phyloP scores from a whole-genome alignment of 2,113 vertebrate species.

The Ranitomeya variabilis region DNA sequence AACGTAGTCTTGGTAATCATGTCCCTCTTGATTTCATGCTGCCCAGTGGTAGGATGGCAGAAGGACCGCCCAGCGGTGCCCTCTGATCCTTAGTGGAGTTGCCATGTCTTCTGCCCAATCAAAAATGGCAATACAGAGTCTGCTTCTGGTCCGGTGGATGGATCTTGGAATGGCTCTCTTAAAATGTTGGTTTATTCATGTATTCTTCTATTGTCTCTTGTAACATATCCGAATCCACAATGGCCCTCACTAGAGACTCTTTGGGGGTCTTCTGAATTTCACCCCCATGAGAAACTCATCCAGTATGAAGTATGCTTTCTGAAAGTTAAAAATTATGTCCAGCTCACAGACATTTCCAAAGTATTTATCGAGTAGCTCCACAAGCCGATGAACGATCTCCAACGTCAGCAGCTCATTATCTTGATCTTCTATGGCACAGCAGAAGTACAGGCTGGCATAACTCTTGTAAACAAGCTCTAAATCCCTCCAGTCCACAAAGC shows the following conservation, averaged over 20 bases:
- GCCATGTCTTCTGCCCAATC: background rate
- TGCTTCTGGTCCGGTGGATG: background rate
- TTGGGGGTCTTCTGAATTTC: constrained; percentile 92
- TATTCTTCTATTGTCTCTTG: constrained; percentile 97
- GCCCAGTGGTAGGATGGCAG: background rate
- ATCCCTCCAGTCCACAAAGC: constrained; percentile 96
- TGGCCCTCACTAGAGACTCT: constrained; percentile 74
- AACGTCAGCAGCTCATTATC: constrained; percentile 91
- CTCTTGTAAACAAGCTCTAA: constrained; percentile 98
- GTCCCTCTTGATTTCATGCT: background rate
- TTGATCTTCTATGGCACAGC: constrained; percentile 81
- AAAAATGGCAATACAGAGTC: background rate
- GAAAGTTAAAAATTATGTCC: constrained; percentile 97
- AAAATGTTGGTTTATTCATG: constrained; percentile 89
- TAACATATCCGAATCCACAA: constrained; percentile 86
- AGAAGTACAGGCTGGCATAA: constrained; percentile 94
- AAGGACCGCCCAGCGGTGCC: constrained; percentile 35
- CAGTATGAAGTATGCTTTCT: constrained; percentile 95
- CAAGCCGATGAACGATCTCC: constrained; percentile 89
- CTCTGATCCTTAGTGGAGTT: background rate
- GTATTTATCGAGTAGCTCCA: constrained; percentile 92
- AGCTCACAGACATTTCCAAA: constrained; percentile 95
- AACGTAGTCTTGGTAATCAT: constrained; percentile 56
- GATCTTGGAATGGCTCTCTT: constrained; percentile 38
- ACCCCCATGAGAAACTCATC: constrained; percentile 92